Percentiles rank a stretch among this genome's conserved stretches.
phyloP scores from a whole-genome alignment of 2,113 vertebrate genomes.

The Labeo rohita region DNA sequence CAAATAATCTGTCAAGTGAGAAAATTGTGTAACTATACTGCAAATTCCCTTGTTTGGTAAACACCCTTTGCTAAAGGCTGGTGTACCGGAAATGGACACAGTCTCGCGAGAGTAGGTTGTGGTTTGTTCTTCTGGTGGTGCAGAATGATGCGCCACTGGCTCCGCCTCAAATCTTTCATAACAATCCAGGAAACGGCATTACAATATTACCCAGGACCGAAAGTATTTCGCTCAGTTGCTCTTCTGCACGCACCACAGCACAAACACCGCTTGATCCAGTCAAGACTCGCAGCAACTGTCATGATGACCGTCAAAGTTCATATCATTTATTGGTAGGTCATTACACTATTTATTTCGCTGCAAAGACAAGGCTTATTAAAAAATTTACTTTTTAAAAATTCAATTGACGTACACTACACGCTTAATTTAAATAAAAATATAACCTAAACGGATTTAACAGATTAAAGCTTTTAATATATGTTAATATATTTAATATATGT shows the following conservation, averaged over 20 bases:
- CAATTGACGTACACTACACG: not conserved
- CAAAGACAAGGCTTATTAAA: too few species aligned
- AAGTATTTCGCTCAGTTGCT: not conserved
- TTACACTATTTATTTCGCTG: too few species aligned
- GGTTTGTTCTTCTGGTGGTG: not conserved
- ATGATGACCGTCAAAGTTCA: conserved; percentile 61
- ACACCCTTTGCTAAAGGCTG: not conserved
- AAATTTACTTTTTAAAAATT: not conserved
- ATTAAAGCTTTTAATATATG: not conserved
- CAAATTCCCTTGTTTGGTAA: not conserved
- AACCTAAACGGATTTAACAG: not conserved
- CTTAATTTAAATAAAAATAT: not conserved
- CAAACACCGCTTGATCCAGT: not conserved
- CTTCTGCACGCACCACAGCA: not conserved
- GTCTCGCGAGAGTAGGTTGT: not conserved
- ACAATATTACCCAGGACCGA: not conserved
- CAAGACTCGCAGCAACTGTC: not conserved
- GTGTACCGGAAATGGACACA: not conserved
- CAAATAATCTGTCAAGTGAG: not conserved
- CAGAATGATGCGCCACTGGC: not conserved
- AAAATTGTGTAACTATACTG: not conserved
- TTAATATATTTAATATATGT: not conserved
- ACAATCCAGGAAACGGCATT: conserved; percentile 8
- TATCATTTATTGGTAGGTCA: conserved; percentile 63
- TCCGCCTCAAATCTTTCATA: conserved; percentile 50